Evolutionary conservation across 1,140 invertebrate genomes (phyloP).

Genomic region (Mamestra configurata): DNA sequence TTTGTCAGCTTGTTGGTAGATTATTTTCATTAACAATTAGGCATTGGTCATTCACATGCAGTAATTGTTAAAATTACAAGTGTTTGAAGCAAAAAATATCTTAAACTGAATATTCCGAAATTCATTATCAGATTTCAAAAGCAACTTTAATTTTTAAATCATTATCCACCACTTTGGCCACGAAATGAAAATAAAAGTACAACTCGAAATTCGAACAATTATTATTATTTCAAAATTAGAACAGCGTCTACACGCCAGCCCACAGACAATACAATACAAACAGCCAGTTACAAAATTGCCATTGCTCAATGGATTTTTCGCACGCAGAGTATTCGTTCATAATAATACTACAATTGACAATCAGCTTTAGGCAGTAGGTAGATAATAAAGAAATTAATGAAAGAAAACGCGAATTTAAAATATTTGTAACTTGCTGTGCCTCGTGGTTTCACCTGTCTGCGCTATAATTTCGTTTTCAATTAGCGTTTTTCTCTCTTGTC

Average conservation of each 20-base stretch:
- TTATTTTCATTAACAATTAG: too few species aligned
- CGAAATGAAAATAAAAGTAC: conserved; percentile 29
- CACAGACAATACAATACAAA: conserved; percentile 69
- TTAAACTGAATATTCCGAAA: not conserved
- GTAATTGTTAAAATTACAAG: not conserved
- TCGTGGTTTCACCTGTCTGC: too few species aligned
- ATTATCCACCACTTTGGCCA: conserved; percentile 14
- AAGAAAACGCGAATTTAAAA: conserved; percentile 45
- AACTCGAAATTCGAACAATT: conserved; percentile 52
- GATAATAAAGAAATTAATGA: conserved; percentile 8
- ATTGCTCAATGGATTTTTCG: conserved; percentile 69
- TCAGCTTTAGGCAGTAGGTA: not conserved
- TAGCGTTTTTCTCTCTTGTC: too few species aligned
- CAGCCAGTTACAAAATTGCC: conserved; percentile 64
- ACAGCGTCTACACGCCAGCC: conserved; percentile 52
- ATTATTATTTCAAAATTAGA: conserved; percentile 67
- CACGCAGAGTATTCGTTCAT: conserved; percentile 63
- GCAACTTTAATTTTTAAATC: not conserved
- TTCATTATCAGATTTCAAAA: conserved; percentile 17
- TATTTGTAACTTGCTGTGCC: conserved; percentile 55
- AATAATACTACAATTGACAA: conserved; percentile 51
- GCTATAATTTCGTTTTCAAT: too few species aligned
- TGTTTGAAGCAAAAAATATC: not conserved
- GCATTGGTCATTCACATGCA: not conserved
- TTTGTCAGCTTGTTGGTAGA: too few species aligned